These are phyloP conservation scores for Ormyrus nitidulus DNA, from an alignment of 2,888 invertebrate genomes.

Conservation along the genomic window DNA sequence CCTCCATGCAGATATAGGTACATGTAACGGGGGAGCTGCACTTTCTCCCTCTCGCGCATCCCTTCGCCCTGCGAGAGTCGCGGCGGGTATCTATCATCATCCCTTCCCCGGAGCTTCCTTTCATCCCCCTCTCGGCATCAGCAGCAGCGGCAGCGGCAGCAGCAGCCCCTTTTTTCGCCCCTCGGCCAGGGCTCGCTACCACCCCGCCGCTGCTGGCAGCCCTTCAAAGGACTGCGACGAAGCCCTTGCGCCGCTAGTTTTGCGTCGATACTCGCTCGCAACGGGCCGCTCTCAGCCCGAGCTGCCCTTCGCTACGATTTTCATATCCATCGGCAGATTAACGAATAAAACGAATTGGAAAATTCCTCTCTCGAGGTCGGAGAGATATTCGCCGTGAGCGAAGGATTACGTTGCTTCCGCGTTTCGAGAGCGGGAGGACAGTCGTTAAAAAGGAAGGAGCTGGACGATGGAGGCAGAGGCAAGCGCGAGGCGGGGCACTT, in stretches of 20 bases:
- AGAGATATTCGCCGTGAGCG: too few relatives aligned
- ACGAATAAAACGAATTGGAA: too few relatives aligned
- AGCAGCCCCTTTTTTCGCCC: constrained; percentile 43
- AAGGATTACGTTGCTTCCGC: too few relatives aligned
- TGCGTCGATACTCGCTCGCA: constrained; percentile 36
- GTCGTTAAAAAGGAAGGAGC: too few relatives aligned
- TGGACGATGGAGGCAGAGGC: too few relatives aligned
- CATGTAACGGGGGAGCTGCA: constrained; percentile 23
- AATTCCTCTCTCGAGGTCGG: too few relatives aligned
- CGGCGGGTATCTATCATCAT: constrained; percentile 10
- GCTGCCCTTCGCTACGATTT: not conserved
- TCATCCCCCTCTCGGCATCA: not conserved
- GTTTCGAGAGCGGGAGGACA: too few relatives aligned
- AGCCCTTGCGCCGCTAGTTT: constrained; percentile 15
- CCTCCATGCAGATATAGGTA: too few relatives aligned
- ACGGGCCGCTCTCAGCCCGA: not conserved
- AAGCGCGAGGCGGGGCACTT: too few relatives aligned
- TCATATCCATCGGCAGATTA: too few relatives aligned
- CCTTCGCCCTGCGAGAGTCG: constrained; percentile 25
- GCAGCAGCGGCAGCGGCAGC: constrained; percentile 20
- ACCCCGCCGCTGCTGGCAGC: not conserved
- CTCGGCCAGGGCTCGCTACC: not conserved
- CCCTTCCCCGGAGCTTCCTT: constrained; percentile 6
- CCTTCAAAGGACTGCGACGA: constrained; percentile 24
- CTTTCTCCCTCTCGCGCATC: constrained; percentile 19